phyloP scores from a whole-genome alignment of 2,888 invertebrate species.

The Panzeria rudis region DNA sequence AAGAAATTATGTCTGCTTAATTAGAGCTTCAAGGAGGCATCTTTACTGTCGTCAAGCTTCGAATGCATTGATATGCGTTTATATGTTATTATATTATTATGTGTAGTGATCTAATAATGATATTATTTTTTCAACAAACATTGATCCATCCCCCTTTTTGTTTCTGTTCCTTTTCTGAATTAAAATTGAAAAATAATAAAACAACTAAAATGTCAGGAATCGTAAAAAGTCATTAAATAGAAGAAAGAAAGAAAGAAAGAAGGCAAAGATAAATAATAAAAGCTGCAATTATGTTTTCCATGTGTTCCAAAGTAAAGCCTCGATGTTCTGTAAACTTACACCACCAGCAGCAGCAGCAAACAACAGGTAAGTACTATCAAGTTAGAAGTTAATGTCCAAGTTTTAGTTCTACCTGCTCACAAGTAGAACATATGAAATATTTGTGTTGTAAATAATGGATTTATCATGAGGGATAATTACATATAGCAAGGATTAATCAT shows the following conservation, averaged over 20 bases:
- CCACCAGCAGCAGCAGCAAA: conserved; percentile 76
- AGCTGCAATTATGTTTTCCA: conserved; percentile 80
- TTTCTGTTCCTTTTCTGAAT: conserved; percentile 31
- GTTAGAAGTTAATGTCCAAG: not conserved
- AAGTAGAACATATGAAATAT: not conserved
- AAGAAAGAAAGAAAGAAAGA: not conserved
- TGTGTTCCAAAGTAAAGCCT: conserved; percentile 83
- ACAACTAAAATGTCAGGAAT: not conserved
- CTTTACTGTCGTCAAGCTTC: no score
- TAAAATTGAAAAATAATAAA: conserved; percentile 1
- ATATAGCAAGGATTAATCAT: no score
- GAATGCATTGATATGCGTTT: not conserved
- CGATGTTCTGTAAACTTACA: conserved; percentile 79
- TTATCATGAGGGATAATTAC: no score
- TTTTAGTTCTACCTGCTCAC: not conserved
- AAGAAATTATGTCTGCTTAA: no score
- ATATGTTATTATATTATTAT: not conserved
- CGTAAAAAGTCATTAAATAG: not conserved
- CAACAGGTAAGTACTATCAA: conserved; percentile 79
- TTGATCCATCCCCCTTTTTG: not conserved
- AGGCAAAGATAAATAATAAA: conserved; percentile 4
- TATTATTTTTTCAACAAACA: conserved; percentile 24
- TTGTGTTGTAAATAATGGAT: no score
- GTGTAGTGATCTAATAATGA: conserved; percentile 7
- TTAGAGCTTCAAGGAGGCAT: no score